Evolutionary conservation across 2,888 invertebrate species (phyloP), one percentile per base, ranked within the genome.

Genomic region (Dilophus febrilis): DNA sequence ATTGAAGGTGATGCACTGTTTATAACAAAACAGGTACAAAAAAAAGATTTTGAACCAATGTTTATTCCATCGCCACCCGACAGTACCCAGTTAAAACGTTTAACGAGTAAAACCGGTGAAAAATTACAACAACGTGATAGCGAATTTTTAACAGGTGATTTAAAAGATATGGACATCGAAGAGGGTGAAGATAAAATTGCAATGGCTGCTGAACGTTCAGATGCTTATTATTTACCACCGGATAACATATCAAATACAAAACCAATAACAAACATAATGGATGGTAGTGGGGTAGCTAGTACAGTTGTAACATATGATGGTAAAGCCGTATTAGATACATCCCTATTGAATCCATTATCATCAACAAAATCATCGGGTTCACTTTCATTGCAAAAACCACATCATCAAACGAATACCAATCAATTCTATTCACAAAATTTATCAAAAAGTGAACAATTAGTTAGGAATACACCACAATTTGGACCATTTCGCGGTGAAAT

Each of bases 51-150:
- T 52, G 81, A 82, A 49, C 84, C 84, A 0, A 78, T 84, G 66
- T 85, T 84, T 49, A 74, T 84, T 48, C 81, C 84, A 1, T 83
- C 84, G 1, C 82, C 83, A 1, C 69, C 71, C 11, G 80, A 80
- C 14, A 52, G 62, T 43, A 38, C 41, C 44, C 13, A 49, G 43
- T 40, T 51, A 50, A 35, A 51, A 50, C 30, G 44, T 8, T 35
- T 16, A 35, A 40, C 38, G 8, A 68, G 37, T 59, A 69, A 44
- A 53, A 66, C 16, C 58, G 66, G 58, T 51, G 65, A 22, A 60
- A 52, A 61, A 42, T 37, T 40, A 45, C 13, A 49, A 43, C 40
- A 51, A 50, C 34, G 51, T 50, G 31, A 44, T 8, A 37, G 22
- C 33, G 60, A 67, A 50, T 54, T 66, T 55, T 38, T 54, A 50